Evolutionary conservation across 2,113 vertebrate species (phyloP).

Genomic region (Cygnus atratus): DNA sequence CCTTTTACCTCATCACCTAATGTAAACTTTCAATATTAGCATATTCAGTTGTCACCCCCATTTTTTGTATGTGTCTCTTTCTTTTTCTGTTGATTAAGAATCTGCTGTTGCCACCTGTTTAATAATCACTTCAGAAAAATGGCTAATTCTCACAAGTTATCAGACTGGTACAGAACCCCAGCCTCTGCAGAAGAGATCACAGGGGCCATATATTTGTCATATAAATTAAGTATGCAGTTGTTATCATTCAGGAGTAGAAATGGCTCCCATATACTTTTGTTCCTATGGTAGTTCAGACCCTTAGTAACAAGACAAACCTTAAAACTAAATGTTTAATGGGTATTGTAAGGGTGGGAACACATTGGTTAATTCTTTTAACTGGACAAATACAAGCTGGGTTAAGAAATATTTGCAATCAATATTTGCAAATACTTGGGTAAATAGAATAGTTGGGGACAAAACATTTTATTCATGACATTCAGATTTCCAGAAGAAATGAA

Average conservation of each 20-base stretch:
- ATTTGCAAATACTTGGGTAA: neutral
- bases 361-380: neutral
- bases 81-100: neutral
- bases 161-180: neutral
- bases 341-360: neutral
- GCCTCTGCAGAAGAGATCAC: neutral
- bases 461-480: neutral
- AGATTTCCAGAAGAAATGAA: neutral
- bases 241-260: neutral
- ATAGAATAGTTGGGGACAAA: neutral
- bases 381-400: neutral
- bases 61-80: neutral
- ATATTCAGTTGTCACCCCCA: neutral
- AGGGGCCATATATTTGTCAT: neutral
- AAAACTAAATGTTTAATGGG: neutral
- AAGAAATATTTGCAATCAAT: neutral
- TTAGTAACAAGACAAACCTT: neutral
- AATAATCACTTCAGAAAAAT: neutral
- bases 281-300: neutral
- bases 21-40: neutral
- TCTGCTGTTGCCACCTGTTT: neutral
- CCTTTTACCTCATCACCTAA: neutral
- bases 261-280: neutral
- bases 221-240: neutral
- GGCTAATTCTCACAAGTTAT: neutral